These are phyloP conservation scores for Dermatemys mawii DNA, from an alignment of 2,113 vertebrate species.

Conservation along the genomic window DNA sequence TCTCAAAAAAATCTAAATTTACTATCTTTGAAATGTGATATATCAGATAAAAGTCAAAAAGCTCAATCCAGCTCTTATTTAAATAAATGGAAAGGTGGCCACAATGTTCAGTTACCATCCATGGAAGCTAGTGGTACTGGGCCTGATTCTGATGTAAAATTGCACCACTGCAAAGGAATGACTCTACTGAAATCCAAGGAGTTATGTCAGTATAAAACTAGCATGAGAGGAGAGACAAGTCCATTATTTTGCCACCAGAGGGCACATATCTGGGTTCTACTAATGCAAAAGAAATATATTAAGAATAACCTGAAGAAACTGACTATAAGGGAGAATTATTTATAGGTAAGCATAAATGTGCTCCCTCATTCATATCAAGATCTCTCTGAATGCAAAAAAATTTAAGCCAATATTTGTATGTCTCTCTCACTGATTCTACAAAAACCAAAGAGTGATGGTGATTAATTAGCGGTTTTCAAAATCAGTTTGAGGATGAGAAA, in stretches of 20 bases:
- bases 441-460: background rate
- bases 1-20: background rate
- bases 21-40: background rate
- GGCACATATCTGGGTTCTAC: background rate
- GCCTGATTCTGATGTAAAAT: background rate
- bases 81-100: background rate
- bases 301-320: background rate
- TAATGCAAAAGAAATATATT: background rate
- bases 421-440: background rate
- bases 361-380: background rate
- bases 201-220: background rate
- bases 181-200: background rate
- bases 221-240: background rate
- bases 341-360: background rate
- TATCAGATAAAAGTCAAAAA: background rate
- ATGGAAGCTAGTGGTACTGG: background rate
- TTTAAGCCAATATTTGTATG: background rate
- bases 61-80: background rate
- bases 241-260: background rate
- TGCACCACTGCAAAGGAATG: background rate
- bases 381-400: background rate
- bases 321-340: background rate
- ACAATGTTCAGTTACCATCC: background rate
- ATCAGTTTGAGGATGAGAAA: background rate
- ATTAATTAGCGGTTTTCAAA: background rate